Evolutionary conservation across 2,888 invertebrate species (phyloP).

Genomic region (Phengaris arion): DNA sequence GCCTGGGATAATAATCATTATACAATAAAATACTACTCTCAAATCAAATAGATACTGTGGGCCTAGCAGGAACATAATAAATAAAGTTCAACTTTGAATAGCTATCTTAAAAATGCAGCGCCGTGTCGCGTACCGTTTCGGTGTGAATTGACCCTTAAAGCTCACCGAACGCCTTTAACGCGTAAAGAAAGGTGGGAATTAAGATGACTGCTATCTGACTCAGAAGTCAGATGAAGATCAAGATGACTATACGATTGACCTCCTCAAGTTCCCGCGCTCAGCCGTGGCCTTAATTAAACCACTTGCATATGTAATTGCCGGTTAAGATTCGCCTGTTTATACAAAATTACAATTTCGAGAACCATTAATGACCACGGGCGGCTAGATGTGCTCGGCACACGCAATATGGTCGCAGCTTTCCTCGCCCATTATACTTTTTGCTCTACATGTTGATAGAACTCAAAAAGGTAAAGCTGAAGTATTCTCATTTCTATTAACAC

Average conservation of each 20-base stretch:
- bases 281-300: conserved; percentile 29
- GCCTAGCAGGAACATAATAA: too few species aligned
- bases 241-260: conserved; percentile 25
- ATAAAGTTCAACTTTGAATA: background rate
- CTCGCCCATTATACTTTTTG: background rate
- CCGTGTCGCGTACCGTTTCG: too few species aligned
- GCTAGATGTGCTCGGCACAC: conserved; percentile 7
- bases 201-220: conserved; percentile 2
- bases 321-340: conserved; percentile 30
- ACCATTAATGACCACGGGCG: conserved; percentile 12
- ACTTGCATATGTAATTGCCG: conserved; percentile 30
- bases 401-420: background rate
- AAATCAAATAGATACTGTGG: too few species aligned
- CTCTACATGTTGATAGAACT: background rate
- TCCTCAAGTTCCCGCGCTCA: conserved; percentile 29
- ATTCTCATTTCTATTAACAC: too few species aligned
- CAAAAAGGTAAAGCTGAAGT: too few species aligned
- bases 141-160: background rate
- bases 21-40: too few species aligned
- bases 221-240: conserved; percentile 19
- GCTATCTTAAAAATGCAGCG: background rate
- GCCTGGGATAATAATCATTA: too few species aligned
- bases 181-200: background rate
- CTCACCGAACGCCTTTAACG: background rate
- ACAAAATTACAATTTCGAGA: conserved; percentile 26